Base-by-base conservation (phyloP, 2,797 vertebrate species). In the Discoglossus pictus region DNA sequence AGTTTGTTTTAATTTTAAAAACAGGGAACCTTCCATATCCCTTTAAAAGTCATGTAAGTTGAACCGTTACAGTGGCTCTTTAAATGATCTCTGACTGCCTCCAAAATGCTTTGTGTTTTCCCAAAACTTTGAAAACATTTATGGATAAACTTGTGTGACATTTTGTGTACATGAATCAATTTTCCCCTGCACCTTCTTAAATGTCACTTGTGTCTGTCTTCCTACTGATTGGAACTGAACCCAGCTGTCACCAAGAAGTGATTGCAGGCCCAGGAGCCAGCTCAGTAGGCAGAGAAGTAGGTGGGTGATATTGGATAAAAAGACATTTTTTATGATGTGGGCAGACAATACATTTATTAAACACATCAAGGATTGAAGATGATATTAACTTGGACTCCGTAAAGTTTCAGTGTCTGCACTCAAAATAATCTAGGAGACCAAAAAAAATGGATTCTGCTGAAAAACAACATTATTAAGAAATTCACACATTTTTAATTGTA, bases 191-290 rank as follows among this genome's bases (percentile, higher is more conserved):
- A 24, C 12, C 59, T 40, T 52, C 20, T 17, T 13, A 51, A 63
- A 63, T 63, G 61, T 51, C 36, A 52, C 36, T 17, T 34, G 9
- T 10, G 27, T 61, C 42, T 61, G 23, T 35, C 18, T 20, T 60
- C 24, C 56, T 10, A 23, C 17, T 47, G 61, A 63, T 51, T 63
- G 21, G 61, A 43, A 59, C 40, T 59, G 23, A 43, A 59, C 38
- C 55, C 55, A 43, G 40, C 55, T 59, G 55, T 59, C 55, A 43
- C 23, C 3, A 11, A 16, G 15, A 17, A 27, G 40, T 59, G 55
- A 43, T 43, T 59, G 7, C 23, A 43, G 53, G 53, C 38, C 36
- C 21, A 11, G 18, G n/a, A 24, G 50, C 31, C 17, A 25, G 13
- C 31, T 15, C 17, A 5, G 44, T 34, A 50, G 44, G 46, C 35